Conservation (phyloP, 2,113 vertebrate species). For the Nicator chloris region DNA sequence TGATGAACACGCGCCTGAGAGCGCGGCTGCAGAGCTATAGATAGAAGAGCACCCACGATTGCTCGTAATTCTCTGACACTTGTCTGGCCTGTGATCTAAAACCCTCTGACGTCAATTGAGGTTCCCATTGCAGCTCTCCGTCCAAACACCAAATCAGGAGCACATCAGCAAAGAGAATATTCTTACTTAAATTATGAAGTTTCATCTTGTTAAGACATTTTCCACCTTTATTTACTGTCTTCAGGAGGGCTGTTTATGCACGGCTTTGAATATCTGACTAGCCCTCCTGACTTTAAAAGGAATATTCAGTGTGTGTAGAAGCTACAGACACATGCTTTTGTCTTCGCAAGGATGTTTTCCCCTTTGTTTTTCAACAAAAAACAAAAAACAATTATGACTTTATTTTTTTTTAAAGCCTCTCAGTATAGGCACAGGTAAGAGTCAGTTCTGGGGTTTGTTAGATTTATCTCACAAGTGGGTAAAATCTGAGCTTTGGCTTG, state of each 20-base stretch:
- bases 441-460: not conserved
- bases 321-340: not conserved
- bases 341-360: not conserved
- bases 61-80: conserved; percentile 37
- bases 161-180: not conserved
- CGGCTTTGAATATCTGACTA: not conserved
- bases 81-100: conserved; percentile 41
- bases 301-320: not conserved
- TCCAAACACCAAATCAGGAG: not conserved
- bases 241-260: not conserved
- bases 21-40: conserved; percentile 10
- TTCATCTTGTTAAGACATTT: not conserved
- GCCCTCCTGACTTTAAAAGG: not conserved
- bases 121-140: not conserved
- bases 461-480: not conserved
- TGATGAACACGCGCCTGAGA: not conserved
- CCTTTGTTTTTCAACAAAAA: not conserved
- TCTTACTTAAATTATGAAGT: not conserved
- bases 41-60: not conserved
- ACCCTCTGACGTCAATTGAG: conserved; percentile 27
- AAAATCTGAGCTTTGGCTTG: not conserved
- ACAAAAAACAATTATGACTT: not conserved
- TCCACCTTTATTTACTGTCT: not conserved
- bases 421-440: not conserved
- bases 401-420: not conserved